Base-by-base conservation (phyloP, 2,113 vertebrate species). In the Climacteris rufus region DNA sequence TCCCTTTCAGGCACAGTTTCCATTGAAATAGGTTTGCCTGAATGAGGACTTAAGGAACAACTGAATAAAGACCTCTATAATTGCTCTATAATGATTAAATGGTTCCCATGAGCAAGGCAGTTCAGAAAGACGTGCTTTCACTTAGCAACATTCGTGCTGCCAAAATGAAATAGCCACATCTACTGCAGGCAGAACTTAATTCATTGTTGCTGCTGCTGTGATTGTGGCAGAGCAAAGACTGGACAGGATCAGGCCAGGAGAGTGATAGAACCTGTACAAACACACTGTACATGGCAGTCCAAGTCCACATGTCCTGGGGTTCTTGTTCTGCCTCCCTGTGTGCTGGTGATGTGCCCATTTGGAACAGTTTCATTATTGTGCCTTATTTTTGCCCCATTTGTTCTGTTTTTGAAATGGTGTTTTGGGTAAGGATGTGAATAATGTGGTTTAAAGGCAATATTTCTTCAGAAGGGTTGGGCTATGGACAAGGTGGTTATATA, bases 31-130 rank as follows among this genome's bases (percentile, higher is more conserved):
- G 93, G 92, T 96, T 97, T 96, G 92, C 94, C 87, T 97, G 95
- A 96, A 97, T 96, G 92, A 96, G 78, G 93, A 96, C 94, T 94
- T 95, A 93, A 86, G 63, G 94, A 96, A 96, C 91, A 95, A 96
- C 82, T 83, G 93, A 96, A 96, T 94, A 97, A 96, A 97, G 93
- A 95, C 91, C 93, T 93, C 95, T 94, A 45, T 96, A 96, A 95
- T 96, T 97, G 96, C 93, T 96, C 93, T 86, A 94, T 97, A 96
- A 97, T 96, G 94, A 97, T 96, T 85, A 95, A 97, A 97, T 97
- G 90, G 95, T 96, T 97, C 95, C 96, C 96, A 95, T 96, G 96
- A 94, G 95, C 93, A 88, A 80, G 95, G 94, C 94, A 95, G 93
- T 96, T 97, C 70, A 95, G 93, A 76, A 93, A 86, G 94, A 95